Evolutionary conservation across 1,140 invertebrate species (phyloP), one percentile per base, ranked within the genome.

Genomic region (Steinernema khuongi): DNA sequence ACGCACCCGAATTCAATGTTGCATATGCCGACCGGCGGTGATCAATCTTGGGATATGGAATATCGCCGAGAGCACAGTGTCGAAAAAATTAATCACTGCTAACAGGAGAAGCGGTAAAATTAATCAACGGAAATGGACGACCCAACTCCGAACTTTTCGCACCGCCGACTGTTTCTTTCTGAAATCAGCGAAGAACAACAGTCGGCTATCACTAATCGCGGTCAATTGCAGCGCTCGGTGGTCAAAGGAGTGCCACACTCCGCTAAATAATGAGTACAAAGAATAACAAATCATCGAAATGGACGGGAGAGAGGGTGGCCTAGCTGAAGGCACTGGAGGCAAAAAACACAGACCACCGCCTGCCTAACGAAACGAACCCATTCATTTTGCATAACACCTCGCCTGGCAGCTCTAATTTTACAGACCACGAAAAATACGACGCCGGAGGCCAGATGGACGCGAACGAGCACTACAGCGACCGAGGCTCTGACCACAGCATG

Each of bases 1-100:
- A 26, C 50, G 50, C 50, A 60, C 50, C 50, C 50, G 50, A 60
- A 60, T 60, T 60, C 26, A 60, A 60, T 60, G 50, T 60, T 60
- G 50, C 50, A 60, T 60, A 60, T 60, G 50, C 50, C 50, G 50
- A 4, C 26, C 2, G 4, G 50, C 22, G 50, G 50, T 60, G 50
- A 60, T 60, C 50, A 60, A 60, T 60, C 50, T 60, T 60, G 7
- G 50, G 50, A 7, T 60, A 60, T 60, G 50, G 50, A 60, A 60
- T 60, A 60, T 60, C 50, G 50, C 11, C 50, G 50, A 14, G 4
- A 22, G 50, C 50, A 60, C 26, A 60, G 50, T 60, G 50, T 60
- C 22, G 50, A 60, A 60, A 60, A 60, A 60, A 60, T 60, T 60
- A 60, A 60, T 60, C 50, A 22, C 50, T 22, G 22, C 50, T 7